phyloP scores from a whole-genome alignment of 2,797 vertebrate genomes.

The Propithecus deckenii region DNA sequence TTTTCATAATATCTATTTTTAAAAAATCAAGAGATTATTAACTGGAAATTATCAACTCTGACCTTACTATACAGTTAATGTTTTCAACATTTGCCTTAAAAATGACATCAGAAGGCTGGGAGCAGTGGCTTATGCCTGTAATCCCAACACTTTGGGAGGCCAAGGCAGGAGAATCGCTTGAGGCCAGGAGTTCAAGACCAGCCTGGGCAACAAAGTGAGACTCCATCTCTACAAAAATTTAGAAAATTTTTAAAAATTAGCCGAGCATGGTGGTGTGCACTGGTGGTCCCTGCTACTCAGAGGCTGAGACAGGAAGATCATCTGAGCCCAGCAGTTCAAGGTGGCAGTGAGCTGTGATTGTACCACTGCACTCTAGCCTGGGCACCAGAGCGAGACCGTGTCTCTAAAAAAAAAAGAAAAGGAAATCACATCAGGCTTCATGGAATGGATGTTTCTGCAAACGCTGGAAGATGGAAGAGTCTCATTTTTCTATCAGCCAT shows the following conservation, averaged over 20 bases:
- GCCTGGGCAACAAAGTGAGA: not conserved
- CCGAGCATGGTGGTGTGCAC: no score
- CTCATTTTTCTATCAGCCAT: not conserved
- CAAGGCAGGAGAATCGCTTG: not conserved
- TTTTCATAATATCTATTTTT: not conserved
- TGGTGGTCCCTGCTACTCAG: not conserved
- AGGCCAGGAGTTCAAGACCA: not conserved
- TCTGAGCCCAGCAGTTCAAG: not conserved
- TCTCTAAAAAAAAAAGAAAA: not conserved
- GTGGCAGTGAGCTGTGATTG: not conserved
- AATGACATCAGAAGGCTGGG: not conserved
- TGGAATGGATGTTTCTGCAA: not conserved
- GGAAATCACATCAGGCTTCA: not conserved
- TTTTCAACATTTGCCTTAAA: conserved; percentile 27
- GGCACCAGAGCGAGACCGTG: not conserved
- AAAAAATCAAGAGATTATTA: not conserved
- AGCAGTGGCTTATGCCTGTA: not conserved
- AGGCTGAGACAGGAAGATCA: not conserved
- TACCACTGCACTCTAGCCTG: not conserved
- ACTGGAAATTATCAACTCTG: conserved; percentile 10
- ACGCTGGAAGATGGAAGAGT: not conserved
- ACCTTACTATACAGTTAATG: not conserved
- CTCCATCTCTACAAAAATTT: not conserved
- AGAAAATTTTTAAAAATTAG: not conserved
- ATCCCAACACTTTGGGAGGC: not conserved